Conservation (phyloP, 1,140 invertebrate species). For the Galleria mellonella region DNA sequence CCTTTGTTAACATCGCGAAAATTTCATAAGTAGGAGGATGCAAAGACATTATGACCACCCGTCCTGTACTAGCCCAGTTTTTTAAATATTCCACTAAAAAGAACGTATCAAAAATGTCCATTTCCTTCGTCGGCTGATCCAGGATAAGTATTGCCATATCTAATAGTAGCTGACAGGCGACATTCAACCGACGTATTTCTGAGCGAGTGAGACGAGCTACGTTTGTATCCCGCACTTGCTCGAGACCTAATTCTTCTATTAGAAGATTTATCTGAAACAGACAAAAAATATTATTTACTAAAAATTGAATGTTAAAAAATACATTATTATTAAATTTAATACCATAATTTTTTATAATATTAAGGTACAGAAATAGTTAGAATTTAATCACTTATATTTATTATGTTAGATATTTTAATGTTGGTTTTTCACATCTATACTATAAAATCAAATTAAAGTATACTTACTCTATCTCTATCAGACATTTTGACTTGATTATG, state of each 20-base stretch:
- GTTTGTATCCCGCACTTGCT: conserved; percentile 86
- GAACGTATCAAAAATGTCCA: conserved; percentile 98
- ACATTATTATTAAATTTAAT: no score
- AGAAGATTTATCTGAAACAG: conserved; percentile 84
- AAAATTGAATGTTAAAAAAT: no score
- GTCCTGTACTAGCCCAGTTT: conserved; percentile 90
- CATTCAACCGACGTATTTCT: conserved; percentile 87
- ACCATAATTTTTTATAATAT: no score
- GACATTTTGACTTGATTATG: conserved; percentile 78
- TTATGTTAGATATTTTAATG: no score
- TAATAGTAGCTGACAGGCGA: conserved; percentile 90
- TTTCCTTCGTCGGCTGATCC: conserved; percentile 92
- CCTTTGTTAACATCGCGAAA: conserved; percentile 91
- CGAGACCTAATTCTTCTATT: conserved; percentile 92
- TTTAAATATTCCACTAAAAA: conserved; percentile 95
- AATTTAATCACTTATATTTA: no score
- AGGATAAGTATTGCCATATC: conserved; percentile 89
- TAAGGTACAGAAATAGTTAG: no score
- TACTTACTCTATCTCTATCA: conserved; percentile 74
- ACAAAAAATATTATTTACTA: no score
- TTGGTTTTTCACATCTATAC: no score
- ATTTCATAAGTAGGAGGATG: conserved; percentile 97
- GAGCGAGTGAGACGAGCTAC: conserved; percentile 88
- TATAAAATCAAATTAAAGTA: neutral
- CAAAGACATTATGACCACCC: conserved; percentile 92